These are phyloP conservation scores for Thamnaconus septentrionalis DNA, from an alignment of 2,113 vertebrate species.

Conservation along the genomic window DNA sequence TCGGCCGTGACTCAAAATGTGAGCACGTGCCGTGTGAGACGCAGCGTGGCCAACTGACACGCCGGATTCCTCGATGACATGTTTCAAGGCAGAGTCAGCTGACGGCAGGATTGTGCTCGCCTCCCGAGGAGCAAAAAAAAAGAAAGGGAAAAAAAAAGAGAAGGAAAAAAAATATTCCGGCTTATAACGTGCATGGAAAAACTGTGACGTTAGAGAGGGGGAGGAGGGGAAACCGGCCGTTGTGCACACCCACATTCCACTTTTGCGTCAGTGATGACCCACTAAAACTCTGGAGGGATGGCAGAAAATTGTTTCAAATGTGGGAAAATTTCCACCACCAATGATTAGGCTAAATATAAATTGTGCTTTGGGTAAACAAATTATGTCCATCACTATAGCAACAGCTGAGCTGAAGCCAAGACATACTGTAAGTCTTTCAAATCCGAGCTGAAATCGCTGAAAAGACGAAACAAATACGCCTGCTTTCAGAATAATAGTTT, in stretches of 20 bases:
- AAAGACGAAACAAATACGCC: too few species aligned
- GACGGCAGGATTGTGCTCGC: too few species aligned
- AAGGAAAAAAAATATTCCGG: too few species aligned
- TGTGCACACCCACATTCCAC: slow-evolving; percentile 23
- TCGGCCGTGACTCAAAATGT: too few species aligned
- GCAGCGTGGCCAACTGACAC: background rate
- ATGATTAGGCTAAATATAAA: background rate
- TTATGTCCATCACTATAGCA: background rate
- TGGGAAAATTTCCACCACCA: background rate
- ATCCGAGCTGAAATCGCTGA: too few species aligned
- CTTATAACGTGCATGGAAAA: slow-evolving; percentile 3
- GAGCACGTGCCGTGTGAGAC: too few species aligned
- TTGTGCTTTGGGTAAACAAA: background rate
- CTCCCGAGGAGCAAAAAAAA: too few species aligned
- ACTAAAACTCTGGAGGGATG: slow-evolving; percentile 36
- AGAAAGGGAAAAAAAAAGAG: too few species aligned
- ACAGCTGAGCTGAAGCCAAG: too few species aligned
- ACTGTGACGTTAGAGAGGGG: background rate
- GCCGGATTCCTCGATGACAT: background rate
- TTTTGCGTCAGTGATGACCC: slow-evolving; percentile 47
- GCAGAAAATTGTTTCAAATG: slow-evolving; percentile 10
- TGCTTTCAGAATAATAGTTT: too few species aligned
- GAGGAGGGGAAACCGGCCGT: slow-evolving; percentile 11
- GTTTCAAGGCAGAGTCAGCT: background rate
- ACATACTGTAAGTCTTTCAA: too few species aligned